phyloP scores from a whole-genome alignment of 23 tunicate species.

The Ascidia mentula region DNA sequence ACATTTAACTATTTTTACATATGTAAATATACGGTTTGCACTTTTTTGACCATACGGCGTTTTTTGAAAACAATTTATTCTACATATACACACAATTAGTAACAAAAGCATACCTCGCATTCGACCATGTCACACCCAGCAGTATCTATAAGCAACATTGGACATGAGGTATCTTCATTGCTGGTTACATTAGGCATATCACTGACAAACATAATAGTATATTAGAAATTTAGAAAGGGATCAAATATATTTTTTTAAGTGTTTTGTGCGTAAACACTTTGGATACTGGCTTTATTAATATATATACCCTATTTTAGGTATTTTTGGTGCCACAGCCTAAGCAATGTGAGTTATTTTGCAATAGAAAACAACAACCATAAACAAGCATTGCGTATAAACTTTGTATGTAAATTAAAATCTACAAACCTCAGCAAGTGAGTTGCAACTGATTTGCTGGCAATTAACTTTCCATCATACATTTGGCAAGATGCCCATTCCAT shows the following conservation, averaged over 20 bases:
- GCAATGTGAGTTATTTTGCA: no score
- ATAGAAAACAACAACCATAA: not conserved
- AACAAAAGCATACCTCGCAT: constrained; percentile 38
- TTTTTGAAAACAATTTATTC: no score
- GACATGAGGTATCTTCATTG: constrained; percentile 41
- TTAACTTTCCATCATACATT: constrained; percentile 73
- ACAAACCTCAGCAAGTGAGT: constrained; percentile 48
- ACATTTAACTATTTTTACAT: no score
- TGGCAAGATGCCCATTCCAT: constrained; percentile 81
- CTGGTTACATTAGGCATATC: constrained; percentile 36
- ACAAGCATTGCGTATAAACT: not conserved
- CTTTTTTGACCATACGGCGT: no score
- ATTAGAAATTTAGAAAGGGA: no score
- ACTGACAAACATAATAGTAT: constrained; percentile 24
- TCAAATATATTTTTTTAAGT: no score
- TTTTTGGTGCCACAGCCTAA: no score
- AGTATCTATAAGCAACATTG: constrained; percentile 81
- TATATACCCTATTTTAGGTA: no score
- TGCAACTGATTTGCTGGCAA: constrained; percentile 65
- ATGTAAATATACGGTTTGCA: no score
- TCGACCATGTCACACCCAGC: constrained; percentile 87
- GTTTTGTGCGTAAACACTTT: no score
- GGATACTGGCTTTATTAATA: no score
- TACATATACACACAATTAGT: no score
- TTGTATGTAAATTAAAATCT: not conserved